Conservation (phyloP, 2,113 vertebrate genomes). For the Protobothrops flavoviridis region DNA sequence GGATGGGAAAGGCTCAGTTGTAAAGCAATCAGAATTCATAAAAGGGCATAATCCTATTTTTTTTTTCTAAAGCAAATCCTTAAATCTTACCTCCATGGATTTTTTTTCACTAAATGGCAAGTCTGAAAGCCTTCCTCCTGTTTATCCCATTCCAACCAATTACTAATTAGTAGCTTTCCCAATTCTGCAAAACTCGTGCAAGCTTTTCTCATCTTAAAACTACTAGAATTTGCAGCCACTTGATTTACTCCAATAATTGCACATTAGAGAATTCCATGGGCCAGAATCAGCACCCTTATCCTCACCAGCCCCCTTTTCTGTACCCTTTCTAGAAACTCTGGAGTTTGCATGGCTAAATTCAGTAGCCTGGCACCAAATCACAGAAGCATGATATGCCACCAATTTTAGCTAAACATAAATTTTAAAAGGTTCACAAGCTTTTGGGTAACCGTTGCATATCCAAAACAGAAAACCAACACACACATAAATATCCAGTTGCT, state of each 20-base stretch:
- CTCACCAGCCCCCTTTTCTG: background rate
- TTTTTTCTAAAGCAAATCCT: constrained; percentile 30
- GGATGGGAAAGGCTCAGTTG: constrained; percentile 29
- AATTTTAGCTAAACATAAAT: background rate
- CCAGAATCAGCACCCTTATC: background rate
- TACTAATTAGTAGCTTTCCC: background rate
- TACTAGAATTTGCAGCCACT: background rate
- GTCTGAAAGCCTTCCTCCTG: background rate
- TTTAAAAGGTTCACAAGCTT: background rate
- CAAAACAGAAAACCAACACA: background rate
- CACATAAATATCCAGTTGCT: background rate
- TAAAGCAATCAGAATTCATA: constrained; percentile 36
- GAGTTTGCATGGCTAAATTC: background rate
- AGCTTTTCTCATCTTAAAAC: background rate
- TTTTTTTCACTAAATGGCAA: constrained; percentile 13
- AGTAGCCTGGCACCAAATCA: background rate
- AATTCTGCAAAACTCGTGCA: background rate
- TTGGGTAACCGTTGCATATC: background rate
- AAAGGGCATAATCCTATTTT: constrained; percentile 29
- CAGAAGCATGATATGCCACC: background rate
- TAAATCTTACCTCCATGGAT: background rate
- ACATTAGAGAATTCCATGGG: background rate
- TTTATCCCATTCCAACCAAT: background rate
- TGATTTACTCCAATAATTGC: background rate
- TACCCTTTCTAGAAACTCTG: background rate